Evolutionary conservation across 1,140 invertebrate species (phyloP), one percentile per base, ranked within the genome.

Genomic region (Lucilia cuprina): DNA sequence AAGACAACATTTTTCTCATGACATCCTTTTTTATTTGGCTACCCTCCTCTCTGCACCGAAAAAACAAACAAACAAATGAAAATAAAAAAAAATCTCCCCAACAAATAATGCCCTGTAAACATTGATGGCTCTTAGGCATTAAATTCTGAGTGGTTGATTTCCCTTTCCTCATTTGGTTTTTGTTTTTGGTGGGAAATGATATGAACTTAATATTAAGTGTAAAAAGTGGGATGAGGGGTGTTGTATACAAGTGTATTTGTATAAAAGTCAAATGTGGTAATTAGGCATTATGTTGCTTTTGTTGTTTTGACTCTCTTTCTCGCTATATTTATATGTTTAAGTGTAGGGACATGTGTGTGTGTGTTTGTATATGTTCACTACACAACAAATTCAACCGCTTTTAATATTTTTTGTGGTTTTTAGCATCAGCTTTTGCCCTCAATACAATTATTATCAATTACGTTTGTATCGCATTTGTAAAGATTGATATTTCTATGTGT

Each of bases 381-480:
- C 14, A 7, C 55, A 60, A 60, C 55, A 60, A 70, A 70, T 70
- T 60, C 8, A 70, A 21, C 65, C 65, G 65, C 65, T 70, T 25
- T 9, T 70, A 70, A 70, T 70, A 70, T 70, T 70, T 60, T 70
- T 21, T 70, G 65, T n/a, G 65, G 65, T 70, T 70, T 70, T 21
- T 55, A n/a, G 50, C 50, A 55, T 55, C 50, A 55, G 41, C 55
- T 17, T n/a, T n/a, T 17, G 5, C 0, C 19, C 65, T 70, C 65
- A 70, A 12, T 5, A 70, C 17, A 17, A 55, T 55, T 55, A 55
- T n/a, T 55, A 55, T 55, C 50, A 55, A 55, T 41, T 41, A 41
- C 41, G 41, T 41, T 41, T 41, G 41, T 41, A 60, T 60, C 13
- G 50, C 50, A 41, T 60, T 50, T 60, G 50, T n/a, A 60, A 60